These are phyloP conservation scores for Umimayanthus chanpuru DNA, from an alignment of 92 coral and sea anemone species.

Conservation along the genomic window DNA sequence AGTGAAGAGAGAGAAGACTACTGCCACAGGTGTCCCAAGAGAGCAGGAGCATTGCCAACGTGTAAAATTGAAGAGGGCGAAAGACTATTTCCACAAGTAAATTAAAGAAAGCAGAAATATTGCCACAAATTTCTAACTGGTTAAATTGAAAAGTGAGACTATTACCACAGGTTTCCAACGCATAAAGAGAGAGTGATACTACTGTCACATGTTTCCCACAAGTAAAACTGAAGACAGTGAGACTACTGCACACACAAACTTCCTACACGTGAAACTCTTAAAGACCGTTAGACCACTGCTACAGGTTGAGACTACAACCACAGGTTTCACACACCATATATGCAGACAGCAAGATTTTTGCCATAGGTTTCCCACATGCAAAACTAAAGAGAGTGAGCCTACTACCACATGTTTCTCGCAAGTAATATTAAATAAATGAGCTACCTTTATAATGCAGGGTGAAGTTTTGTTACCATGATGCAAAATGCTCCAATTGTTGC, in stretches of 20 bases:
- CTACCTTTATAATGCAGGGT: neutral
- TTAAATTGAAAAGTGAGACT: conserved; percentile 67
- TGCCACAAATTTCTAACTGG: neutral
- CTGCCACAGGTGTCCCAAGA: conserved; percentile 83
- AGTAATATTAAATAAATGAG: neutral
- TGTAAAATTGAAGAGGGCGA: conserved; percentile 23
- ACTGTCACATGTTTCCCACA: neutral
- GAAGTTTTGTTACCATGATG: neutral
- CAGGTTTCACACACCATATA: neutral
- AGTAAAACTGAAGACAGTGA: conserved; percentile 63
- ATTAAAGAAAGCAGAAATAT: conserved; percentile 59
- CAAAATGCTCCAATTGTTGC: neutral
- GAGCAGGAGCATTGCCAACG: conserved; percentile 69
- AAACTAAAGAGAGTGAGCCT: conserved; percentile 73
- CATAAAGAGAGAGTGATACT: conserved; percentile 25
- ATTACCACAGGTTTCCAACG: conserved; percentile 73
- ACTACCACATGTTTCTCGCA: conserved; percentile 78
- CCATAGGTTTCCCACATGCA: conserved; percentile 73
- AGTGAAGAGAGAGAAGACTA: conserved; percentile 75
- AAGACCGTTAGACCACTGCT: conserved; percentile 76
- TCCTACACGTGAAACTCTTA: conserved; percentile 55
- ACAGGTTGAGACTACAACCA: conserved; percentile 33
- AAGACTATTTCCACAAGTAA: neutral
- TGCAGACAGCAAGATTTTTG: conserved; percentile 75
- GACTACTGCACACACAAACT: conserved; percentile 71